phyloP scores from a whole-genome alignment of 2,797 vertebrate species.

The Lutjanus campechanus region DNA sequence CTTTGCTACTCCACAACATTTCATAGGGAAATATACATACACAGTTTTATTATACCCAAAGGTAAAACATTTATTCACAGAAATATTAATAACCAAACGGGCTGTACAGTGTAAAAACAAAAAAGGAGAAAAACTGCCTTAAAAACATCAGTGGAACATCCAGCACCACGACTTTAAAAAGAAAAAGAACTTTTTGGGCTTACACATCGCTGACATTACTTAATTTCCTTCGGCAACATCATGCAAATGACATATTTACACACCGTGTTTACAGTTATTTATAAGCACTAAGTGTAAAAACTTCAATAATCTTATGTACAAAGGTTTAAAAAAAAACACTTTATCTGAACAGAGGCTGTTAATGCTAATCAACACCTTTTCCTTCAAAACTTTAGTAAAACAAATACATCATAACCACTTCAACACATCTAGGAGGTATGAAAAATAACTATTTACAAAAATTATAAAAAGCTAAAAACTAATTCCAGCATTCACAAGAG shows the following conservation, averaged over 20 bases:
- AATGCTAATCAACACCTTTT: conserved; percentile 4
- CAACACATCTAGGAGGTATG: conserved; percentile 22
- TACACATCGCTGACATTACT: conserved; percentile 7
- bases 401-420: conserved; percentile 10
- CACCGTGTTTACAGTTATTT: not conserved
- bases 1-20: too few relatives aligned
- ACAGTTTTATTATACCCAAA: conserved; percentile 9
- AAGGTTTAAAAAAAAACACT: conserved; percentile 13
- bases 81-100: conserved; percentile 24
- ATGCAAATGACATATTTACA: conserved; percentile 21
- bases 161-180: not conserved
- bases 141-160: not conserved
- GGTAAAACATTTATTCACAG: conserved; percentile 48
- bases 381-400: conserved; percentile 40
- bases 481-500: conserved; percentile 15
- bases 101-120: conserved; percentile 34
- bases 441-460: conserved; percentile 56
- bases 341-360: not conserved
- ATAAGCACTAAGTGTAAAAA: conserved; percentile 25
- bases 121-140: not conserved
- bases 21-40: too few relatives aligned
- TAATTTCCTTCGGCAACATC: not conserved
- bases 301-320: conserved; percentile 22
- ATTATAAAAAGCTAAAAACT: conserved; percentile 6
- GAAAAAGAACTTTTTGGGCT: not conserved